Evolutionary conservation across 2,113 vertebrate species (phyloP).

Genomic region (Helogale parvula): DNA sequence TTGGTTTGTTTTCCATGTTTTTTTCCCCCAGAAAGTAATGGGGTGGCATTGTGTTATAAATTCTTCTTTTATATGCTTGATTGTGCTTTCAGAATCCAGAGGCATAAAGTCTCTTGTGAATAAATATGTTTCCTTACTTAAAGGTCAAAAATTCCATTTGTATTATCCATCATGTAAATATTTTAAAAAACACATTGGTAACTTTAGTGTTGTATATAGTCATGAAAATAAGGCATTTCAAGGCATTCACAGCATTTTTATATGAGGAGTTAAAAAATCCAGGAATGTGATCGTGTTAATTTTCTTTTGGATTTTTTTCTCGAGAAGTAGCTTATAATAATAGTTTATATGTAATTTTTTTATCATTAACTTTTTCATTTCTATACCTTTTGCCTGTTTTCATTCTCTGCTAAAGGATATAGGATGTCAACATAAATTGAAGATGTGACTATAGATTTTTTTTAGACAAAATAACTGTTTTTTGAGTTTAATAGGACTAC

Average conservation of each 20-base stretch:
- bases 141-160: background rate
- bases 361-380: slow-evolving; percentile 39
- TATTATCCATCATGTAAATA: background rate
- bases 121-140: slow-evolving; percentile 32
- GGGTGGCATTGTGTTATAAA: background rate
- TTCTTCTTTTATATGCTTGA: background rate
- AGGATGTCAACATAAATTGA: slow-evolving; percentile 21
- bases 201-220: background rate
- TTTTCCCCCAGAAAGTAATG: background rate
- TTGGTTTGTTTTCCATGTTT: background rate
- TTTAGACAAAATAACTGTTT: slow-evolving; percentile 32
- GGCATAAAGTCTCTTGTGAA: background rate
- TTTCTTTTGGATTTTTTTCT: slow-evolving; percentile 6
- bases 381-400: slow-evolving; percentile 21
- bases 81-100: background rate
- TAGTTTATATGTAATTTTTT: background rate
- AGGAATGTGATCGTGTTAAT: background rate
- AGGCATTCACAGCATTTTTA: slow-evolving; percentile 8
- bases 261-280: background rate
- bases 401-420: background rate
- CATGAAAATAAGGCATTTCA: background rate
- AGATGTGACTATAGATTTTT: slow-evolving; percentile 45
- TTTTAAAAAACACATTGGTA: background rate
- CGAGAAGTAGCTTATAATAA: background rate
- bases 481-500: slow-evolving; percentile 54